Evolutionary conservation across 2,113 vertebrate species (phyloP), one percentile per base, ranked within the genome.

Genomic region (Sterna hirundo): DNA sequence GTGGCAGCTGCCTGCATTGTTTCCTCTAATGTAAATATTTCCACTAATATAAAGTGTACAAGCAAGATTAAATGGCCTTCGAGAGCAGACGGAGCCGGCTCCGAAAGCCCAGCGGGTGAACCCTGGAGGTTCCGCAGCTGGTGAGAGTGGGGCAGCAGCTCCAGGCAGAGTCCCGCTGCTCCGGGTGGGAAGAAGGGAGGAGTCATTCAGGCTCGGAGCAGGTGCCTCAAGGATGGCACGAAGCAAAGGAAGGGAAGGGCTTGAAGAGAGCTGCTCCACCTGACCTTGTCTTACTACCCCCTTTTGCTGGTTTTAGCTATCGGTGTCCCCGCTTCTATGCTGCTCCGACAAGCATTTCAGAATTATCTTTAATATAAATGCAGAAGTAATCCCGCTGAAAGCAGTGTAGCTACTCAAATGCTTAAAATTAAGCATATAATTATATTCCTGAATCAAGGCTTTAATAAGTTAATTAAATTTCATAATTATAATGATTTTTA

Each of bases 381-480:
- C 34, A 71, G 23, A 58, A 75, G 5, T 47, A 75, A 95, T 76
- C 54, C 83, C 27, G 3, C 21, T 89, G 57, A 91, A 93, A 77
- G 15, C 26, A 38, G 3, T 25, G 17, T n/a, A 86, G 55, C 55
- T 79, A 38, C 12, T 65, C 36, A 76, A 42, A 65, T 72, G 22
- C 34, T 80, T 89, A 69, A 86, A 94, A 90, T 86, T 90, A 94
- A 82, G 36, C 34, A n/a, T 60, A 36, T 69, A 34, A 95, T 69
- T 86, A 70, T 83, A 78, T 91, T 94, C 30, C 61, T 72, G 61
- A 91, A 93, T 77, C 40, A 80, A 79, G n/a, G 19, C 22, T 76
- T 89, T 66, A 91, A 38, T 62, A 76, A 94, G 58, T 49, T 87
- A 89, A 93, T 94, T 95, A 72, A 61, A 85, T 72, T 94, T 69